Percentiles rank a stretch among this genome's conserved stretches.
Conservation (phyloP, 2,888 invertebrate species). For the Mactromeris polynyma region DNA sequence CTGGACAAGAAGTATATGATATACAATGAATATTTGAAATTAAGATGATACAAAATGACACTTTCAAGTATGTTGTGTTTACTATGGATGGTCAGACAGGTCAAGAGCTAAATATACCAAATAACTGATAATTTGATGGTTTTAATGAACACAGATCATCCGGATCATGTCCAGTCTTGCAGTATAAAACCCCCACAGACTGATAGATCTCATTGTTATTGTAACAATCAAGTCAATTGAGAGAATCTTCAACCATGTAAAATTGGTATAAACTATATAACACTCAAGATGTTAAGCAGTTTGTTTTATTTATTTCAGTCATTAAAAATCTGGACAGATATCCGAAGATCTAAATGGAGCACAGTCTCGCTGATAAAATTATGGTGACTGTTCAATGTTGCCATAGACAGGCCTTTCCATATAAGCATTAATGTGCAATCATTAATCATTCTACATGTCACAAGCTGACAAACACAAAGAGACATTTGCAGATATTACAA, state of each 20-base stretch:
- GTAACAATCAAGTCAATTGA: not conserved
- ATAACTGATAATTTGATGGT: not conserved
- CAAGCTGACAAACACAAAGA: not conserved
- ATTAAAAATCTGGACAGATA: not conserved
- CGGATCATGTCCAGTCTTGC: not conserved
- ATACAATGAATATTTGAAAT: constrained; percentile 19
- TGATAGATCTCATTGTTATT: not conserved
- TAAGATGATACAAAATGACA: constrained; percentile 28
- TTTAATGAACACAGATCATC: not conserved
- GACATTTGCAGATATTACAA: not conserved
- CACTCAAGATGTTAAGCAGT: not conserved
- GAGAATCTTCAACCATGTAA: not conserved
- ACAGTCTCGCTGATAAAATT: not conserved
- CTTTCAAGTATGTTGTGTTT: constrained; percentile 19
- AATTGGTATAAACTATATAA: not conserved
- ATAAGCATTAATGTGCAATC: not conserved
- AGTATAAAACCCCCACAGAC: not conserved
- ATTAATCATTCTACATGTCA: constrained; percentile 5
- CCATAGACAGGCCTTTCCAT: not conserved
- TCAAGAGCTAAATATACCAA: constrained; percentile 4
- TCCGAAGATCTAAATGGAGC: not conserved
- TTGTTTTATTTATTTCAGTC: not conserved
- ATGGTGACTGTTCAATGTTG: not conserved
- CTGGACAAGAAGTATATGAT: constrained; percentile 5
- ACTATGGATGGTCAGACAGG: constrained; percentile 21